Conservation (phyloP, 2,113 vertebrate species). For the Cyphomyrus discorhynchus region DNA sequence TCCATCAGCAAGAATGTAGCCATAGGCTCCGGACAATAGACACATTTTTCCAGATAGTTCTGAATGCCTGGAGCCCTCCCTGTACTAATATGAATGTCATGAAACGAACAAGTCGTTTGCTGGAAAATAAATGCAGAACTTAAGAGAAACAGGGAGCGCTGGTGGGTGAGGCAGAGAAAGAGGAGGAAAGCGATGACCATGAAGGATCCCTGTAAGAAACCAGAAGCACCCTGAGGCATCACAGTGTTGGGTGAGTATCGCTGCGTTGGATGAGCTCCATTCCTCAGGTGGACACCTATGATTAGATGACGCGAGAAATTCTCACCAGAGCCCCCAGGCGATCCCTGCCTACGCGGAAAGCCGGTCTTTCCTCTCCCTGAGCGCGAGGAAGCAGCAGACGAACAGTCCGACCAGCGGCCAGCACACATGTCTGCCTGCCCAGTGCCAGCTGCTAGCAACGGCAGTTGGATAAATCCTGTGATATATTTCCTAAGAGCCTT, state of each 20-base stretch:
- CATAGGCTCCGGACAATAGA: neutral
- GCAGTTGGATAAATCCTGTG: conserved; percentile 16
- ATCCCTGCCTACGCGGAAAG: neutral
- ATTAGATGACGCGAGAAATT: neutral
- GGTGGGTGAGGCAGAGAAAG: neutral
- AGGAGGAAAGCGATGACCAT: neutral
- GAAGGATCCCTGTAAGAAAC: neutral
- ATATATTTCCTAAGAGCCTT: conserved; percentile 25
- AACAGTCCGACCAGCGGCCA: neutral
- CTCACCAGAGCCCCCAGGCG: neutral
- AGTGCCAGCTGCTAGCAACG: conserved; percentile 3
- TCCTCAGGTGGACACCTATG: neutral
- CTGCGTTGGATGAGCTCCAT: neutral
- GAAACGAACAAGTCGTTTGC: neutral
- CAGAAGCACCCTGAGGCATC: neutral
- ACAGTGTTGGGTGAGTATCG: neutral
- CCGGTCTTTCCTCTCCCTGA: neutral
- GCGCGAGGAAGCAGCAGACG: neutral
- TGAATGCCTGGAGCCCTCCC: neutral
- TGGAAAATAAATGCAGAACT: neutral
- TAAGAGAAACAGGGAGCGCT: neutral
- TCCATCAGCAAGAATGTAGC: neutral
- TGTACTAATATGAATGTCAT: neutral
- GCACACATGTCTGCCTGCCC: neutral
- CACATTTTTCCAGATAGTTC: neutral